These are phyloP conservation scores for Psephotus haematonotus DNA, from an alignment of 2,113 vertebrate species.

Conservation along the genomic window DNA sequence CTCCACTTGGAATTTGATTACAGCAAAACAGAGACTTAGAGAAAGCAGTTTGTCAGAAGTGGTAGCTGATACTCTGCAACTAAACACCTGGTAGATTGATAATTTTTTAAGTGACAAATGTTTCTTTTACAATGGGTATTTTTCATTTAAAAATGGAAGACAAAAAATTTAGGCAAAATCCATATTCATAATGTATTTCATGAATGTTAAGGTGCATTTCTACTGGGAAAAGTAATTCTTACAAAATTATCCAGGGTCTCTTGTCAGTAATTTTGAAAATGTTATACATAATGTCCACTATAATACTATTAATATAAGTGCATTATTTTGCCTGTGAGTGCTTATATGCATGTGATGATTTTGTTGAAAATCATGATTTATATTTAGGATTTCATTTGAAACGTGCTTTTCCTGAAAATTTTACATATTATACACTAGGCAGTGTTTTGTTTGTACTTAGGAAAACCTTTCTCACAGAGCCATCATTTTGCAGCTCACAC, in stretches of 20 bases:
- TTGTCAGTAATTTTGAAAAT: not conserved
- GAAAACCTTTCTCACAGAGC: not conserved
- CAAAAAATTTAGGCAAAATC: not conserved
- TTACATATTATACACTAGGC: not conserved
- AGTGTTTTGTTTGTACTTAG: not conserved
- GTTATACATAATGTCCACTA: not conserved
- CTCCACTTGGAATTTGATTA: not conserved
- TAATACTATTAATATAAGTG: not conserved
- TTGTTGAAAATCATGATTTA: not conserved
- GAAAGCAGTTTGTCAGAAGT: not conserved
- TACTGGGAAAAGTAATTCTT: not conserved
- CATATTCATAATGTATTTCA: not conserved
- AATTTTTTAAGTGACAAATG: not conserved
- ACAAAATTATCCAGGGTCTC: not conserved
- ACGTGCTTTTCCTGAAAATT: not conserved
- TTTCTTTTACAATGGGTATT: not conserved
- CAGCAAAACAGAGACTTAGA: not conserved
- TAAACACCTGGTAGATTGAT: not conserved
- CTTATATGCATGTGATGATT: not conserved
- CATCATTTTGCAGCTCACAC: not conserved
- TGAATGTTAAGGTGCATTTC: not conserved
- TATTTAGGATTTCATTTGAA: not conserved
- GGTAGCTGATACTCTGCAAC: not conserved
- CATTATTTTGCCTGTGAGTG: not conserved
- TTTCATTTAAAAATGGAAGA: not conserved